Evolutionary conservation across 53 echinoderm and acorn worm species (phyloP), one percentile per base, ranked within the genome.

Genomic region (Luidia sarsii): DNA sequence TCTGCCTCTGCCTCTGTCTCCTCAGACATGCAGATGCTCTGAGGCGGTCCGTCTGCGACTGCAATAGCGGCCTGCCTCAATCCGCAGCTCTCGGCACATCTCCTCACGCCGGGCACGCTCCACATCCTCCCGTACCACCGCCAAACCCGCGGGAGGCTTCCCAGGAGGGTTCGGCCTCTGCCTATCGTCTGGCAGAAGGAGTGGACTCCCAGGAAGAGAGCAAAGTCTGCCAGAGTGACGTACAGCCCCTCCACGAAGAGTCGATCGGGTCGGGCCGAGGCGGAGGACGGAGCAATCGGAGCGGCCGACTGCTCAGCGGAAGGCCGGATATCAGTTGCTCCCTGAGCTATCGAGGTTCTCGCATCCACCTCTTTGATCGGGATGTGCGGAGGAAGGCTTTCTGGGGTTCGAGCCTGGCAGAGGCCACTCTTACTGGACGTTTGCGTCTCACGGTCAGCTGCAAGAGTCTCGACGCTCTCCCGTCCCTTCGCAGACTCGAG

Each of bases 51-150:
- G 4, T 74, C 41, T 14, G 57, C 8, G 27, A 74, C 13, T 22
- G 51, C 0, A 57, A 74, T 18, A 20, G 54, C 0, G 11, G 68
- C 57, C 51, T 90, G 80, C 54, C 64, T 68, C 70, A 94, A 18
- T 1, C 81, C 90, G 87, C 90, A 88, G 2, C 31, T 35, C 72
- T 81, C 52, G 19, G 85, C 82, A 64, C 86, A 83, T 36, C 79
- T 53, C 32, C 63, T 84, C 34, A 97, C 82, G 27, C 34, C 33
- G 25, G 86, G 75, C 80, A 93, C 71, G 68, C 45, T 54, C 87
- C 88, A 87, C 93, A 97, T 94, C 27, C 82, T 80, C 52, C 48
- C 45, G 74, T 91, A 97, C 93, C 93, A 97, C 50, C 75, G 52
- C 13, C 90, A 30, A 10, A 87, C 80, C 20, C 71, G 46, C 66